Evolutionary conservation across 2,797 vertebrate species (phyloP), one percentile per base, ranked within the genome.

Genomic region (Coregonus suidteri): DNA sequence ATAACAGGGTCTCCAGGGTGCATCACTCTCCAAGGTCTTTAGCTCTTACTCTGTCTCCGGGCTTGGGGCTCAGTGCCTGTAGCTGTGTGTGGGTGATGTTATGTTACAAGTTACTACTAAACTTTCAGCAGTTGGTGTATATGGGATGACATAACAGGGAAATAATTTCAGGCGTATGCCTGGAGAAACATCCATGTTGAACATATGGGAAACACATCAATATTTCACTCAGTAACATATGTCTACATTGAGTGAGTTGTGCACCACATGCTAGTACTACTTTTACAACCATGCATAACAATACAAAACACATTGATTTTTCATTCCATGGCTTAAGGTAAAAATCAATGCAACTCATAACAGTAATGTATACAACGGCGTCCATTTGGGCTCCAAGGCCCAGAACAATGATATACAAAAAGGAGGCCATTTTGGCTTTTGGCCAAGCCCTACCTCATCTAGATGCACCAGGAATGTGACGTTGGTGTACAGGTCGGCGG

Each of bases 401-500:
- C 59, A 4, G 1, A 11, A 20, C 59, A 7, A 20, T 16, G 59
- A 6, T 7, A 11, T 11, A 25, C 20, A 25, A 25, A n/a, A 4
- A 77, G 20, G 35, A 14, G 20, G 3, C 62, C 14, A 35, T 59
- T 31, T 20, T 56, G 6, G 14, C 20, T 52, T 9, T 20, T 79
- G 56, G 78, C 94, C 4, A 85, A 20, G 7, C 7, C 59, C 59
- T 25, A 99, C 98, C 96, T 99, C 98, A 77, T 99, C 96, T 87
- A 99, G 93, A 13, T 97, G 94, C 75, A 99, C 95, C 79, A 97
- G 86, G 87, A 99, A 99, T 56, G 98, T 98, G 16, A 98, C 95
- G 0, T 99, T 99, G 88, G 89, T 95, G 0, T 95, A 96, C 79
- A 97, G 93, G 77, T 95, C 94, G 1, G 95, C 94, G 3, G 96